Evolutionary conservation across 2,888 invertebrate genomes (phyloP), one percentile per base, ranked within the genome.

Genomic region (Xylota segnis): DNA sequence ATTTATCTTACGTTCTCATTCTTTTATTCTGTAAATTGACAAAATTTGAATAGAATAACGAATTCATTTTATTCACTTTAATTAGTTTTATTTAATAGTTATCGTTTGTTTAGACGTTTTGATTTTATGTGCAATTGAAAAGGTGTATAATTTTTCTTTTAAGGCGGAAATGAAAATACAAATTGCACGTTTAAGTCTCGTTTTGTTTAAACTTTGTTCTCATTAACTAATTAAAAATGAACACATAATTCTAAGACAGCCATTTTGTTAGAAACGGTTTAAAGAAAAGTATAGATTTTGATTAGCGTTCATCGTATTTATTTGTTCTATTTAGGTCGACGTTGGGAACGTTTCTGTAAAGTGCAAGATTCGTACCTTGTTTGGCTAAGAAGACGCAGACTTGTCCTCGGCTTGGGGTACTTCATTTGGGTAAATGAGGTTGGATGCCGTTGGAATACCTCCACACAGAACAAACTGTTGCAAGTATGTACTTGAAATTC

Each of bases 211-310:
- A 71, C 45, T 47, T 54, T 72, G 37, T 68, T 50, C n/a, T 56
- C 23, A 34, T 68, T 54, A 58, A 50, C 56, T 65, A 58, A 74
- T 54, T 32, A 18, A 59, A 70, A 79, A 61, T 78, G 78, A 78
- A 78, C 78, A 78, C 78, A 70, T 78, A 63, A 34, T 71, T 70
- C 6, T 34, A 63, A 78, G 54, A 78, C 78, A 70, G 78, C 70
- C 70, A 78, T 70, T 78, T 70, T 34, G 52, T 61, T 68, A 7
- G 14, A 68, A 52, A 68, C 18, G 29, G 56, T 45, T 18, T 34
- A 70, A 68, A 7, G 10, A 50, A 76, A 61, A 27, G 10, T 12
- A 34, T 14, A 9, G 37, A 52, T 74, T 74, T 68, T 50, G 47
- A 68, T 66, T 50, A 61, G 52, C 7, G 43, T 68, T 63, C 47